Evolutionary conservation across 2,113 vertebrate species (phyloP).

Genomic region (Kryptolebias marmoratus): DNA sequence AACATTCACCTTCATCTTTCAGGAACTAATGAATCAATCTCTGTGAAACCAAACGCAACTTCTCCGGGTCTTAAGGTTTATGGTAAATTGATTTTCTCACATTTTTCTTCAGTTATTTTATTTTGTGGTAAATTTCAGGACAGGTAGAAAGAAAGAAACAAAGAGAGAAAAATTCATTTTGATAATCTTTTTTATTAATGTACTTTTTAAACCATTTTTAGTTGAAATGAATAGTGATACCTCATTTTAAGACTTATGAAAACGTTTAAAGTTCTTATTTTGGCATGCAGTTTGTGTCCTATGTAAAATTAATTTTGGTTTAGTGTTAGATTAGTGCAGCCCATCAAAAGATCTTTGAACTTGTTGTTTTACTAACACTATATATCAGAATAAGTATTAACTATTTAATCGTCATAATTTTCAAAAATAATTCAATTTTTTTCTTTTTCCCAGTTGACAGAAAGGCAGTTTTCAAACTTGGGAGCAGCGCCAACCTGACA

Average conservation of each 20-base stretch:
- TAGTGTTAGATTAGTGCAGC: background rate
- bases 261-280: background rate
- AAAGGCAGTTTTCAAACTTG: constrained; percentile 28
- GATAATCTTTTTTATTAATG: no score
- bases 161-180: background rate
- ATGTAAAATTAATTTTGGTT: background rate
- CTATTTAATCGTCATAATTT: background rate
- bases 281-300: background rate
- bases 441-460: constrained; percentile 48
- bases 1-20: constrained; percentile 16
- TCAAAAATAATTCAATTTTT: background rate
- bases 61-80: rapidly evolving
- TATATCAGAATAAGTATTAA: background rate
- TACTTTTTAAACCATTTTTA: no score
- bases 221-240: no score
- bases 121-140: background rate
- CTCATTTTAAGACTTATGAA: no score
- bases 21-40: constrained; percentile 34
- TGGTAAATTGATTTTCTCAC: constrained; percentile 47
- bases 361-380: no score
- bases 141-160: background rate
- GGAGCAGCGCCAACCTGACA: constrained; percentile 47
- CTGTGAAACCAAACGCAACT: constrained; percentile 7
- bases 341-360: no score
- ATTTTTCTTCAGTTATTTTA: background rate